Evolutionary conservation across 2,888 invertebrate species (phyloP).

Genomic region (Philereme transversata): DNA sequence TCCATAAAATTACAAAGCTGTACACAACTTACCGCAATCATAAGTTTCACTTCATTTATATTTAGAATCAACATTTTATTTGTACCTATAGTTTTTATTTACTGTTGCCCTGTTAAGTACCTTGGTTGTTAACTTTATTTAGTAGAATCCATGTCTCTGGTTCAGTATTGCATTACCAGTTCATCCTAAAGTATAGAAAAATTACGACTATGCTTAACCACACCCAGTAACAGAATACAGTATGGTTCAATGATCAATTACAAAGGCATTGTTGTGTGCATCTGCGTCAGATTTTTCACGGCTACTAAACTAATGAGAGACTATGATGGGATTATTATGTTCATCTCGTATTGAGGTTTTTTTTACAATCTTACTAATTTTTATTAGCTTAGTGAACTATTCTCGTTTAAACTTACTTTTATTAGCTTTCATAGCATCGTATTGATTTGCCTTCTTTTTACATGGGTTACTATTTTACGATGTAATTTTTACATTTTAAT

Average conservation of each 20-base stretch:
- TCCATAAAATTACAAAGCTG: constrained; percentile 9
- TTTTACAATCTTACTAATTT: constrained; percentile 1
- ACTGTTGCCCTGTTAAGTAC: too few species aligned
- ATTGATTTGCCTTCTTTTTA: too few species aligned
- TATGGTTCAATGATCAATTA: constrained; percentile 42
- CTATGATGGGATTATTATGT: constrained; percentile 35
- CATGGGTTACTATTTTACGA: too few species aligned
- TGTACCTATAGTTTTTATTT: too few species aligned
- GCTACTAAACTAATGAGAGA: constrained; percentile 41
- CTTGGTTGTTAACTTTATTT: too few species aligned
- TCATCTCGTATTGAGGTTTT: constrained; percentile 10
- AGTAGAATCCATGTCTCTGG: too few species aligned
- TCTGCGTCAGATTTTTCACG: constrained; percentile 42
- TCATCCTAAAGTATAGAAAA: background rate
- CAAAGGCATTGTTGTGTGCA: constrained; percentile 48
- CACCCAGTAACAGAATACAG: constrained; percentile 23
- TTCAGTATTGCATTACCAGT: too few species aligned
- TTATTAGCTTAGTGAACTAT: background rate
- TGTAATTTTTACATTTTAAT: too few species aligned
- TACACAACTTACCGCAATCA: background rate
- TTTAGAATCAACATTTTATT: too few species aligned
- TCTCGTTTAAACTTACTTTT: background rate
- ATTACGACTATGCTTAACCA: constrained; percentile 35
- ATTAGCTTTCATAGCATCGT: too few species aligned
- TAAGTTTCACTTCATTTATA: too few species aligned